phyloP scores from a whole-genome alignment of 2,113 vertebrate genomes.

The Apodemus speciosus region DNA sequence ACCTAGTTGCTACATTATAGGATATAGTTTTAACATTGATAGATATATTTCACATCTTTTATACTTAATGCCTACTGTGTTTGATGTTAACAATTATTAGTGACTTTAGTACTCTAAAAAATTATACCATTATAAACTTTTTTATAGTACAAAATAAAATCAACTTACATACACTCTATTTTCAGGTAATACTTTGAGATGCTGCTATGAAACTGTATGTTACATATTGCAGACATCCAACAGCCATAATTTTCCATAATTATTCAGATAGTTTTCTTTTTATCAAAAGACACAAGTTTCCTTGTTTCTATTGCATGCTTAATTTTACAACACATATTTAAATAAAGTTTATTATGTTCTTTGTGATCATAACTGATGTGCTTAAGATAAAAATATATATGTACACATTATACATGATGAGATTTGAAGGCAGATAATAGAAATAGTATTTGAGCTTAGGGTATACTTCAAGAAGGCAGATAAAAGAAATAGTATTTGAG shows the following conservation, averaged over 20 bases:
- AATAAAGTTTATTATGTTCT: conserved; percentile 26
- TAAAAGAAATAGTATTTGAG: too few species aligned
- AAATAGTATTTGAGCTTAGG: not conserved
- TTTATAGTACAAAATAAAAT: conserved; percentile 52
- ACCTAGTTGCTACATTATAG: not conserved
- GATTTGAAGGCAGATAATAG: too few species aligned
- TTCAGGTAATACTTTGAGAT: conserved; percentile 54
- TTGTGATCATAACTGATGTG: too few species aligned
- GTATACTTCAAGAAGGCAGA: not conserved
- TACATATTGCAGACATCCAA: conserved; percentile 30
- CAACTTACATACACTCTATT: conserved; percentile 36
- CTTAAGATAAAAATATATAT: too few species aligned
- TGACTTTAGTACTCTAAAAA: conserved; percentile 49
- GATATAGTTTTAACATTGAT: conserved; percentile 39
- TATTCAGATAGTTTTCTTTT: not conserved
- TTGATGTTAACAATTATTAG: conserved; percentile 38
- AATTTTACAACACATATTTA: conserved; percentile 13
- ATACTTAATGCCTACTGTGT: not conserved
- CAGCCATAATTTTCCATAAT: conserved; percentile 38
- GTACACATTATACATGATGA: too few species aligned
- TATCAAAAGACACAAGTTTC: not conserved
- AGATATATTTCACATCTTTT: conserved; percentile 43
- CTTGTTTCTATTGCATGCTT: not conserved
- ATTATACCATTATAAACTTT: conserved; percentile 27
- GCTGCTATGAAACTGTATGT: conserved; percentile 9